Percentiles rank a stretch among this genome's conserved stretches.
phyloP scores from a whole-genome alignment of 1,140 invertebrate species.

The Apis laboriosa region DNA sequence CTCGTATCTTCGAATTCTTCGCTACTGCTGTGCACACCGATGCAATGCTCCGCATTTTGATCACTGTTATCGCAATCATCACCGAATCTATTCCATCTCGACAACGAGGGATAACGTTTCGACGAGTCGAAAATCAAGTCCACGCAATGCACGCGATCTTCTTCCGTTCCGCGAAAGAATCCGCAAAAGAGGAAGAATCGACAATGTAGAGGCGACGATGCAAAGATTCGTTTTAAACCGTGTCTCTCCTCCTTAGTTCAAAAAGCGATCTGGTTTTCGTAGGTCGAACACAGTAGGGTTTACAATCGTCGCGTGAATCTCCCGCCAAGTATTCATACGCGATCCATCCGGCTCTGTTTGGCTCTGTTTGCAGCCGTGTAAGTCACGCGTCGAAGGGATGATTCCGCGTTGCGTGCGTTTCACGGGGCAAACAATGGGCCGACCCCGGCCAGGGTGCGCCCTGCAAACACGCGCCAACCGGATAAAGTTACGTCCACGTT shows the following conservation, averaged over 20 bases:
- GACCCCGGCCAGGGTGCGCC: conserved; percentile 63
- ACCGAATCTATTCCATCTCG: too few species aligned
- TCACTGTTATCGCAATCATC: background rate
- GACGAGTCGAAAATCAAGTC: too few species aligned
- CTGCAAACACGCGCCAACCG: conserved; percentile 54
- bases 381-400: conserved; percentile 67
- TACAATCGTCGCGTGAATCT: conserved; percentile 15
- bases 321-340: conserved; percentile 39
- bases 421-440: conserved; percentile 65
- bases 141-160: too few species aligned
- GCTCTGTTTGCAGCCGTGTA: conserved; percentile 57
- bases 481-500: conserved; percentile 51
- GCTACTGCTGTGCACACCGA: conserved; percentile 46
- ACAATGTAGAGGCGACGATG: too few species aligned
- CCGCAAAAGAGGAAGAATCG: too few species aligned
- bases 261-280: too few species aligned
- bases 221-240: too few species aligned
- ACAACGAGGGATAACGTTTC: background rate
- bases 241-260: too few species aligned
- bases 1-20: conserved; percentile 63
- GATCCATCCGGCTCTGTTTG: conserved; percentile 59
- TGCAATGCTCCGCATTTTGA: conserved; percentile 61
- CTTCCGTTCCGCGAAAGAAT: too few species aligned
- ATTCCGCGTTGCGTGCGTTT: conserved; percentile 67
- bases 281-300: background rate